phyloP scores from a whole-genome alignment of 2,797 vertebrate genomes.

The Bradypodion ventrale region DNA sequence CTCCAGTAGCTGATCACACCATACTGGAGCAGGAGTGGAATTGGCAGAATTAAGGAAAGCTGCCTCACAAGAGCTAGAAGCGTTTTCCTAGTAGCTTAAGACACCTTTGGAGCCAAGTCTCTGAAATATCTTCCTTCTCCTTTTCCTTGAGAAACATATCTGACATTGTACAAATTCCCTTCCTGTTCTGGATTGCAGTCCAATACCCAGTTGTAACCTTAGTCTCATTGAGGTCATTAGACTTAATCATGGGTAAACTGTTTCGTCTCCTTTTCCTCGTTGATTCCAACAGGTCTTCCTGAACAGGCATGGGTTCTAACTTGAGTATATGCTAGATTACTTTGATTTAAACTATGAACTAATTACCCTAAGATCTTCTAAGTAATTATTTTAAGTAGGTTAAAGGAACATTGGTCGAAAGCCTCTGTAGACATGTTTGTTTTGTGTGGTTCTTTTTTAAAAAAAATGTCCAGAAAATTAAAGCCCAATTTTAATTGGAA shows the following conservation, averaged over 20 bases:
- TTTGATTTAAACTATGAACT: slow-evolving; percentile 1
- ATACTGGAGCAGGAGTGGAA: not conserved
- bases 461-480: not conserved
- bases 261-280: not conserved
- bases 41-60: not conserved
- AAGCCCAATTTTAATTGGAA: slow-evolving; percentile 13
- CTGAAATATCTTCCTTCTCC: not conserved
- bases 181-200: not conserved
- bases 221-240: not conserved
- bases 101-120: not conserved
- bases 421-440: not conserved
- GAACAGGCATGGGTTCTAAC: not conserved
- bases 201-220: not conserved
- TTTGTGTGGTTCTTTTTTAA: not conserved
- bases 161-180: not conserved
- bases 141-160: not conserved
- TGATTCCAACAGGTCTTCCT: not conserved
- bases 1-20: not conserved
- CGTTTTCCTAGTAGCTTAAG: no score
- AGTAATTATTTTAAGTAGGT: not conserved
- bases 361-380: not conserved
- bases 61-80: not conserved
- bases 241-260: not conserved
- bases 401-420: not conserved
- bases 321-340: not conserved